Evolutionary conservation across 2,888 invertebrate species (phyloP).

Genomic region (Phymatocera aterrima): DNA sequence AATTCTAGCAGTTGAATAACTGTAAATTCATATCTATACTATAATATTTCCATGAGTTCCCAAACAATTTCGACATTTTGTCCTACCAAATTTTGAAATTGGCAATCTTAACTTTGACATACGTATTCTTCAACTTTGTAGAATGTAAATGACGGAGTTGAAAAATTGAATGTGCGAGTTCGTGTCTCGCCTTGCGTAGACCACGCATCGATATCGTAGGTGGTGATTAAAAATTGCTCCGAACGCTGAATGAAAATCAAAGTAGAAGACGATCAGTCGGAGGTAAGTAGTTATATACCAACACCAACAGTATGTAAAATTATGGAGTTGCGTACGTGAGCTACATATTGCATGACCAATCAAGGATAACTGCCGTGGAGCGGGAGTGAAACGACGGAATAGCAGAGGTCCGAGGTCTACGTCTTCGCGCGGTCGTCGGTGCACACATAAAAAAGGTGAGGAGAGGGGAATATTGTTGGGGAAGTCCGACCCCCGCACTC

Average conservation of each 20-base stretch:
- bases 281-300: slow-evolving; percentile 1
- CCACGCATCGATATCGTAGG: not conserved
- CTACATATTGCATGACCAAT: slow-evolving; percentile 60
- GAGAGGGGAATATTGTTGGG: slow-evolving; percentile 8
- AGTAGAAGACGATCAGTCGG: not conserved
- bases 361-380: slow-evolving; percentile 56
- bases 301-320: slow-evolving; percentile 45
- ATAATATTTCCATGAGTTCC: not conserved
- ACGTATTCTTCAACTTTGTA: not conserved
- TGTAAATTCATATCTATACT: not conserved
- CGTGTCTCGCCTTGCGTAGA: not conserved
- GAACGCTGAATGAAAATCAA: not conserved
- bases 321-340: slow-evolving; percentile 55
- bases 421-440: slow-evolving; percentile 20
- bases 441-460: not conserved
- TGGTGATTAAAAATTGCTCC: not conserved
- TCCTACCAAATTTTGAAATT: not conserved
- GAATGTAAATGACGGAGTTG: not conserved
- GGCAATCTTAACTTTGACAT: not conserved
- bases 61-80: not conserved
- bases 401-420: slow-evolving; percentile 51
- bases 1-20: not conserved
- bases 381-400: slow-evolving; percentile 43
- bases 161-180: not conserved
- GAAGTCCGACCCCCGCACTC: not conserved